Conservation (phyloP, 2,888 invertebrate genomes). For the Phaonia tiefii region DNA sequence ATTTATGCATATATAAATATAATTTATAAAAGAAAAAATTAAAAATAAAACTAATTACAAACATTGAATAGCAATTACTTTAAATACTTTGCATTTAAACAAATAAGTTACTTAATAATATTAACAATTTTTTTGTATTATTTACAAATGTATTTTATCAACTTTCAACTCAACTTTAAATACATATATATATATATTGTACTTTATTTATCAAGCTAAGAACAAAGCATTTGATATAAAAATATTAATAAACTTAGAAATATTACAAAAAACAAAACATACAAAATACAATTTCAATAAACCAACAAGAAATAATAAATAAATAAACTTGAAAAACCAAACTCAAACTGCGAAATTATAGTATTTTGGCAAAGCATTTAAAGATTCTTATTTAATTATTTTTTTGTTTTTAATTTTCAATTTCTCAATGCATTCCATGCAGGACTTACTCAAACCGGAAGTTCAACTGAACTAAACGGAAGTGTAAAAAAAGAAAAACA, state of each 20-base stretch:
- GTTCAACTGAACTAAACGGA: slow-evolving; percentile 8
- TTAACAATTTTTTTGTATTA: slow-evolving; percentile 31
- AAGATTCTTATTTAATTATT: too few species aligned
- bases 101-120: slow-evolving; percentile 29
- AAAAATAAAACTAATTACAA: slow-evolving; percentile 3
- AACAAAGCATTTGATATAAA: slow-evolving; percentile 39
- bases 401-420: too few species aligned
- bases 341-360: slow-evolving; percentile 13
- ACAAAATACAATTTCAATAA: slow-evolving; percentile 45
- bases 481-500: slow-evolving; percentile 5
- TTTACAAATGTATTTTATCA: slow-evolving; percentile 25
- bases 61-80: slow-evolving; percentile 9
- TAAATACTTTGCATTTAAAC: slow-evolving; percentile 43
- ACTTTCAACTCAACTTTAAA: slow-evolving; percentile 29
- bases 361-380: slow-evolving; percentile 68
- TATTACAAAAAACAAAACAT: slow-evolving; percentile 48
- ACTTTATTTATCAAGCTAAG: slow-evolving; percentile 26
- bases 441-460: slow-evolving; percentile 12
- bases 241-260: slow-evolving; percentile 31
- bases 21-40: slow-evolving; percentile 18
- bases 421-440: slow-evolving; percentile 54
- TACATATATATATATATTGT: slow-evolving; percentile 3
- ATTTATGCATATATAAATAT: slow-evolving; percentile 40
- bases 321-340: slow-evolving; percentile 45
- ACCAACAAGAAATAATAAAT: slow-evolving; percentile 50